These are phyloP conservation scores for Carabus problematicus DNA, from an alignment of 2,888 invertebrate genomes.

Conservation along the genomic window DNA sequence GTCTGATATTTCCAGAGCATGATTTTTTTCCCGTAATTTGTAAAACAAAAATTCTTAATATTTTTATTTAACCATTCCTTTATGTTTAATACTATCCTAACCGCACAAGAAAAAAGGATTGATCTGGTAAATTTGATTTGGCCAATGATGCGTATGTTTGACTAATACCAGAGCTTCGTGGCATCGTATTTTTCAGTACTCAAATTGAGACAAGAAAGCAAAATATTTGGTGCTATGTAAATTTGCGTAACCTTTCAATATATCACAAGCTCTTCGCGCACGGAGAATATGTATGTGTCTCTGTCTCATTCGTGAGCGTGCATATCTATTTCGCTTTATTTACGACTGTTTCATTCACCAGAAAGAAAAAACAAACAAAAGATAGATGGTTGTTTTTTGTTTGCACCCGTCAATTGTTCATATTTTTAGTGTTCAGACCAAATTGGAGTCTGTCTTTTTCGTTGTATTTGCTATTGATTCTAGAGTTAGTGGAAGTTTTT, in stretches of 20 bases:
- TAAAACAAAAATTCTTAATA: no score
- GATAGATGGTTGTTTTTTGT: conserved; percentile 38
- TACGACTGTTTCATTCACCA: conserved; percentile 25
- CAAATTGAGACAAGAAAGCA: conserved; percentile 36
- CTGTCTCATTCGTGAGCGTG: conserved; percentile 29
- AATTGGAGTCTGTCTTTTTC: no score
- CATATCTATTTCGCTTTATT: conserved; percentile 33
- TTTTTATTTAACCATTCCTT: no score
- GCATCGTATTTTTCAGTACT: conserved; percentile 34
- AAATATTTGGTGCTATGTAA: conserved; percentile 32
- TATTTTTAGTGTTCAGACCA: conserved; percentile 12
- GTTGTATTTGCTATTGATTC: not conserved
- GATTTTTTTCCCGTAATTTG: no score
- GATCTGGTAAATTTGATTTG: no score
- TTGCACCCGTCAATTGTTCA: conserved; percentile 39
- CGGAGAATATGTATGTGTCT: conserved; percentile 24
- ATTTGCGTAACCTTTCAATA: conserved; percentile 35
- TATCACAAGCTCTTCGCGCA: conserved; percentile 25
- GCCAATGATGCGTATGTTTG: not conserved
- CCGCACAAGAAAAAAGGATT: no score
- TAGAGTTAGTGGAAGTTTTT: not conserved
- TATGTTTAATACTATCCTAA: no score
- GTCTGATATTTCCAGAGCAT: no score
- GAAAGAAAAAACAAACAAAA: conserved; percentile 34
- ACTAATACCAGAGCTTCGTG: conserved; percentile 22